phyloP scores from a whole-genome alignment of 92 coral and sea anemone genomes.

The Siderastrea siderea region DNA sequence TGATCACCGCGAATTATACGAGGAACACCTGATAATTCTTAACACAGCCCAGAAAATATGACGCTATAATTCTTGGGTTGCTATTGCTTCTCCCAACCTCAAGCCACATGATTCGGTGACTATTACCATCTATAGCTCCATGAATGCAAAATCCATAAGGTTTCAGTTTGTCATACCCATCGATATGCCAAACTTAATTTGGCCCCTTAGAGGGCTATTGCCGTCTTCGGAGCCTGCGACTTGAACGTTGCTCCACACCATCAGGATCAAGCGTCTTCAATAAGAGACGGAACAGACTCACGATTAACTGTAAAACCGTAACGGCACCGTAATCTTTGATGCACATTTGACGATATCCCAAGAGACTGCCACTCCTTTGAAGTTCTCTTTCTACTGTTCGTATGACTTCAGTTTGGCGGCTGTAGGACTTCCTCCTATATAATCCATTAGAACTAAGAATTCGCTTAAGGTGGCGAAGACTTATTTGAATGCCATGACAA shows the following conservation, averaged over 20 bases:
- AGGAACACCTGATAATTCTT: conserved; percentile 69
- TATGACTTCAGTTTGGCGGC: neutral
- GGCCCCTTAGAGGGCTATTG: neutral
- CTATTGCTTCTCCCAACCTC: conserved; percentile 71
- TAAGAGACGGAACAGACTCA: too few relatives aligned
- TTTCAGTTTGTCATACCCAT: too few relatives aligned
- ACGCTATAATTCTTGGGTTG: conserved; percentile 62
- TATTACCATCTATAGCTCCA: conserved; percentile 61
- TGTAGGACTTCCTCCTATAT: neutral
- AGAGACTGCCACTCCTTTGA: too few relatives aligned
- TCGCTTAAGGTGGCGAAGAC: too few relatives aligned
- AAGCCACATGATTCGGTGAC: conserved; percentile 70
- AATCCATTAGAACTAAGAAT: neutral
- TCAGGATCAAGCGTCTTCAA: neutral
- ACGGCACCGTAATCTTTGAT: too few relatives aligned
- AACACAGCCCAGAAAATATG: conserved; percentile 62
- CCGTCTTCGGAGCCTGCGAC: neutral
- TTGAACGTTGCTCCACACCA: neutral
- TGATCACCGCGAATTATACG: conserved; percentile 53
- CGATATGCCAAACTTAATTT: too few relatives aligned
- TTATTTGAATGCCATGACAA: neutral
- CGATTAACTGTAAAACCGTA: too few relatives aligned
- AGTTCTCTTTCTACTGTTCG: neutral
- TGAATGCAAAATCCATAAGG: too few relatives aligned
- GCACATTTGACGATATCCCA: neutral